These are phyloP conservation scores for Venturia canescens DNA, from an alignment of 1,140 invertebrate genomes.

Conservation along the genomic window DNA sequence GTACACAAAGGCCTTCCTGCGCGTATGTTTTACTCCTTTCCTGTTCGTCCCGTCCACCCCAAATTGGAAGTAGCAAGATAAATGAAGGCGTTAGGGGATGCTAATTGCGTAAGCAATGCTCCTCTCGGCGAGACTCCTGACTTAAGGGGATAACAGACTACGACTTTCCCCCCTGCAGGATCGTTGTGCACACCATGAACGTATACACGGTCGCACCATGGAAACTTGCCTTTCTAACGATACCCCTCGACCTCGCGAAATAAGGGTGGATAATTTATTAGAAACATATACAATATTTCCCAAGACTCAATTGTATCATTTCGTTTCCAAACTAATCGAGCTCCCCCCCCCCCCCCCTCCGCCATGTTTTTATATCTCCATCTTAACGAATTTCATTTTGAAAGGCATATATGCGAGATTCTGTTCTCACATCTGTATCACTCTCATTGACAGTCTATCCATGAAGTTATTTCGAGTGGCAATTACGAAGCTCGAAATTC, in stretches of 20 bases:
- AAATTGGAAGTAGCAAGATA: constrained; percentile 53
- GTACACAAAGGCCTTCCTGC: background rate
- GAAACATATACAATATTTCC: background rate
- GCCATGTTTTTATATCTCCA: background rate
- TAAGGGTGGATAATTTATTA: background rate
- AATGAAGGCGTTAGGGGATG: constrained; percentile 53
- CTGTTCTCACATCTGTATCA: background rate
- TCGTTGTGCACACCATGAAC: background rate
- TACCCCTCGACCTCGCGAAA: background rate
- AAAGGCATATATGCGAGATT: background rate
- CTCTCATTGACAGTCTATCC: background rate
- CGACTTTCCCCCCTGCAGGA: background rate
- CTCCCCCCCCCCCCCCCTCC: background rate
- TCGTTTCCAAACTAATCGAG: constrained; percentile 16
- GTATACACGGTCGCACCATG: background rate
- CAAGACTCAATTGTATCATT: constrained; percentile 1
- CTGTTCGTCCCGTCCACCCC: background rate
- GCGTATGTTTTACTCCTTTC: background rate
- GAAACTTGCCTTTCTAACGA: background rate
- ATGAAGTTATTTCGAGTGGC: background rate
- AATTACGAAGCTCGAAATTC: background rate
- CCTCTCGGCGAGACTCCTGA: constrained; percentile 29
- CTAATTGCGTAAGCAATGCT: constrained; percentile 54
- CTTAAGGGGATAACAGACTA: constrained; percentile 52
- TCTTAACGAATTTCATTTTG: background rate